Evolutionary conservation across 2,888 invertebrate genomes (phyloP).

Genomic region (Cepaea hortensis): DNA sequence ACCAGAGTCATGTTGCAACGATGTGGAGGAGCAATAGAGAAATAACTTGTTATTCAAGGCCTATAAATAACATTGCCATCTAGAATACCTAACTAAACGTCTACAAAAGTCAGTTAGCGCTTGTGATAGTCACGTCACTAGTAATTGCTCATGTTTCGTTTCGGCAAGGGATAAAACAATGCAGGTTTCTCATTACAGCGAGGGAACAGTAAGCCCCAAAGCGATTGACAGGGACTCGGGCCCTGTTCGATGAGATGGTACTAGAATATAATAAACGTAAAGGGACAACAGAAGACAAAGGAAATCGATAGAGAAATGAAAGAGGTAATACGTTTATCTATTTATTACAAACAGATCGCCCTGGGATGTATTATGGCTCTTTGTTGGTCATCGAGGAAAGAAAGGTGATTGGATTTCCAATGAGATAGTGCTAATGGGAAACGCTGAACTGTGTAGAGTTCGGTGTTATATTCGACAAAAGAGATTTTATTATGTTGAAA

Average conservation of each 20-base stretch:
- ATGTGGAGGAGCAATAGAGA: too few relatives aligned
- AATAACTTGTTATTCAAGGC: neutral
- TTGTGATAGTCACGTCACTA: neutral
- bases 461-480: too few relatives aligned
- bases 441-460: too few relatives aligned
- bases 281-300: neutral
- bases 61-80: neutral
- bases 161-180: constrained; percentile 21
- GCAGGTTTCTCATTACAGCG: neutral
- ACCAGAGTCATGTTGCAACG: too few relatives aligned
- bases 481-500: too few relatives aligned
- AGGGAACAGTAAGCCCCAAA: neutral
- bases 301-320: constrained; percentile 12
- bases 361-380: neutral
- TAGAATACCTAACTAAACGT: neutral
- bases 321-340: constrained; percentile 22
- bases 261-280: neutral
- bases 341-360: constrained; percentile 18
- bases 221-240: constrained; percentile 6
- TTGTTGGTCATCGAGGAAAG: neutral
- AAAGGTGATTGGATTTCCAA: neutral
- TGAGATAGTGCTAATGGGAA: too few relatives aligned
- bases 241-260: neutral
- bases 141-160: constrained; percentile 30
- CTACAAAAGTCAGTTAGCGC: constrained; percentile 1